phyloP scores from a whole-genome alignment of 2,797 vertebrate species.

The Sylvia borin region DNA sequence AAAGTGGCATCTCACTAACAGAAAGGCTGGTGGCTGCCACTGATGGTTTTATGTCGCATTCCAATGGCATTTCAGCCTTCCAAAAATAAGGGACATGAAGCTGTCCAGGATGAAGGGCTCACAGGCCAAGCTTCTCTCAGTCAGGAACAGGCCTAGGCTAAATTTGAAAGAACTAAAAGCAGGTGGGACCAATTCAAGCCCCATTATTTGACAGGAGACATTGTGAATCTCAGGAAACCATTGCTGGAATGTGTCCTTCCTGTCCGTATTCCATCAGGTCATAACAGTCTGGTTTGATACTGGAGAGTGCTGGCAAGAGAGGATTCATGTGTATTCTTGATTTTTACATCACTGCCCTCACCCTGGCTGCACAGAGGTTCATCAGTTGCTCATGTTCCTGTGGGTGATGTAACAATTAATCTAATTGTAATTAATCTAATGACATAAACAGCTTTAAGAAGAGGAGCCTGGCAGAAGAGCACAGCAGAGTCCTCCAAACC shows the following conservation, averaged over 20 bases:
- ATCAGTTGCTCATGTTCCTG: not conserved
- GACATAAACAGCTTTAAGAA: not conserved
- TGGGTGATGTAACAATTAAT: not conserved
- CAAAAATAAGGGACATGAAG: not conserved
- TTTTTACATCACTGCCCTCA: not conserved
- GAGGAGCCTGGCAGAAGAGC: not conserved
- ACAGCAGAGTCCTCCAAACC: not conserved
- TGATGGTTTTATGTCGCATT: not conserved
- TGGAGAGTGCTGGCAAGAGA: not conserved
- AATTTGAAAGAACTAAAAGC: not conserved
- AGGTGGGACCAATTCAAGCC: not conserved
- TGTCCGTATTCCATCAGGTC: not conserved
- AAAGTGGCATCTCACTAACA: rapidly evolving
- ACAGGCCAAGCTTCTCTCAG: not conserved
- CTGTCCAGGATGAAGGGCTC: not conserved
- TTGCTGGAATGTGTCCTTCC: not conserved
- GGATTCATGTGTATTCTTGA: not conserved
- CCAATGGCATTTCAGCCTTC: not conserved
- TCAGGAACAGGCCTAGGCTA: not conserved
- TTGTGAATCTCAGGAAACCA: not conserved
- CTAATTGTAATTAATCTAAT: not conserved
- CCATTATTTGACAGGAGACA: not conserved
- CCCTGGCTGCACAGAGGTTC: not conserved
- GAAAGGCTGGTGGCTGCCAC: not conserved
- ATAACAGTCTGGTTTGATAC: not conserved